phyloP scores from a whole-genome alignment of 2,797 vertebrate species.

The Muscicapa comitata region DNA sequence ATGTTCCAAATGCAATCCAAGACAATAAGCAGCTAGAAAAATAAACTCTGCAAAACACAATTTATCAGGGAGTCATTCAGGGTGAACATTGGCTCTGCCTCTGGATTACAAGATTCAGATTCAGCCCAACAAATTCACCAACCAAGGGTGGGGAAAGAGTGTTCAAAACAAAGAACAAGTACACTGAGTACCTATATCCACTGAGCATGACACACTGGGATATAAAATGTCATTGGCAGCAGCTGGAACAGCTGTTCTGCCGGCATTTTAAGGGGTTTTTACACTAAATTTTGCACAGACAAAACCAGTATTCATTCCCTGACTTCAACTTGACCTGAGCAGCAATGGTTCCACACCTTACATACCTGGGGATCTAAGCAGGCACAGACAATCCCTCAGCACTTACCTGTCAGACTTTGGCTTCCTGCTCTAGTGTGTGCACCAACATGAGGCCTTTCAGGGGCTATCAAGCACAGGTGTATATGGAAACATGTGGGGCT shows the following conservation, averaged over 20 bases:
- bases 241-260: neutral
- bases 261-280: neutral
- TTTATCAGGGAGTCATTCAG: neutral
- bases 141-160: neutral
- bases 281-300: too few species aligned
- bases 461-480: too few species aligned
- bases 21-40: neutral
- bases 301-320: neutral
- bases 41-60: neutral
- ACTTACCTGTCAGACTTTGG: neutral
- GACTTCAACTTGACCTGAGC: neutral
- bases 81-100: neutral
- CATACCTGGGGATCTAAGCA: neutral
- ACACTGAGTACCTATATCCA: accelerated
- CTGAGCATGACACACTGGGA: neutral
- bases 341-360: neutral
- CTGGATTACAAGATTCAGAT: neutral
- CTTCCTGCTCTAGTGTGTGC: neutral
- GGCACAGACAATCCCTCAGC: neutral
- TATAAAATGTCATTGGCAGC: neutral
- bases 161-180: neutral
- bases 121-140: neutral
- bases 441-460: neutral
- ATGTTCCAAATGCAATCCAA: accelerated
- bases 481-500: accelerated